Evolutionary conservation across 2,113 vertebrate genomes (phyloP).

Genomic region (Lucifuga dentata): DNA sequence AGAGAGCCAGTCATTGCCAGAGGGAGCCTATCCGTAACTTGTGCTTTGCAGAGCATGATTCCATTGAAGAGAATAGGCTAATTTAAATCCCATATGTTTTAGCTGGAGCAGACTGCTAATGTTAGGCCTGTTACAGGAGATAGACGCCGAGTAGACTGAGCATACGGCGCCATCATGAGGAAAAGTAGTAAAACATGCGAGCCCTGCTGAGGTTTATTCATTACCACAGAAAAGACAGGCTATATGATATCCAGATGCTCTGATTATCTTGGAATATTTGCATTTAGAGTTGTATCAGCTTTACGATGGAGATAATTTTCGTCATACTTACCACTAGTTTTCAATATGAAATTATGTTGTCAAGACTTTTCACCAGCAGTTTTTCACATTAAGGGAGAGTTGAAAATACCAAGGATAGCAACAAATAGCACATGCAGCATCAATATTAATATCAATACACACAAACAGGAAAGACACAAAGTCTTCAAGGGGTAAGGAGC

Average conservation of each 20-base stretch:
- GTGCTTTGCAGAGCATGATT: slow-evolving; percentile 27
- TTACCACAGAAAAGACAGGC: background rate
- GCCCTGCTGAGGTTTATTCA: slow-evolving; percentile 5
- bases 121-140: background rate
- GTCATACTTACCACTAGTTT: too few relatives aligned
- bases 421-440: too few relatives aligned
- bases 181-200: background rate
- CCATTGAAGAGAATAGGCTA: slow-evolving; percentile 27
- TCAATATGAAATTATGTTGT: too few relatives aligned
- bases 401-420: too few relatives aligned
- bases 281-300: too few relatives aligned
- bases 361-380: too few relatives aligned
- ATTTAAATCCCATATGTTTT: slow-evolving; percentile 40
- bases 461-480: too few relatives aligned
- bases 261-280: too few relatives aligned
- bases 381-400: too few relatives aligned
- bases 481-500: background rate
- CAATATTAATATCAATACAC: too few relatives aligned
- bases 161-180: slow-evolving; percentile 74
- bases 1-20: slow-evolving; percentile 47
- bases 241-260: too few relatives aligned
- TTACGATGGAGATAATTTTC: too few relatives aligned
- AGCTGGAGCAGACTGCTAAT: slow-evolving; percentile 25
- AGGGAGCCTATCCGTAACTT: slow-evolving; percentile 36
- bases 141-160: slow-evolving; percentile 5